These are phyloP conservation scores for Drosophila pruinosa DNA, from an alignment of 1,140 invertebrate genomes.

Conservation along the genomic window DNA sequence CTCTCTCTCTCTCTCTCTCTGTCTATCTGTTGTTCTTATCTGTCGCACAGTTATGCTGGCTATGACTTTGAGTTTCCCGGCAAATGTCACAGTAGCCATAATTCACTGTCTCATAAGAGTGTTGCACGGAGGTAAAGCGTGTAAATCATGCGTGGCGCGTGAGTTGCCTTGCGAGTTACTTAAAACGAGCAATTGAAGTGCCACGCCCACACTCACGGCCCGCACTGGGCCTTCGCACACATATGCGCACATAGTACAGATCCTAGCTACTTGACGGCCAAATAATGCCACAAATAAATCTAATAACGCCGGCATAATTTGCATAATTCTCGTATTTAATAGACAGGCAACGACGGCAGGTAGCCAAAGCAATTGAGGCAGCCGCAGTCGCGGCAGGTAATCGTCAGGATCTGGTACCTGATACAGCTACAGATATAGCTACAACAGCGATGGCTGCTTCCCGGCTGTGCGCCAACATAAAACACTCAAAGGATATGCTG, in stretches of 20 bases:
- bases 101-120: constrained; percentile 68
- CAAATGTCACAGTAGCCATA: constrained; percentile 62
- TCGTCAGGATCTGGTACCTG: constrained; percentile 19
- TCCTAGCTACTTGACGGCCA: constrained; percentile 41
- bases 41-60: neutral
- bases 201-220: constrained; percentile 19
- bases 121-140: constrained; percentile 39
- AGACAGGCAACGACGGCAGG: constrained; percentile 44
- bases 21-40: neutral
- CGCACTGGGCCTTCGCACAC: neutral
- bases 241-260: constrained; percentile 19
- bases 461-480: constrained; percentile 62
- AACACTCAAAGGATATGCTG: constrained; percentile 81
- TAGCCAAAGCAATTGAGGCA: constrained; percentile 67
- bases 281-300: constrained; percentile 74
- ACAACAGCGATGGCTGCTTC: constrained; percentile 42
- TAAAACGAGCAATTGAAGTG: constrained; percentile 46
- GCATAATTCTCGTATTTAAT: constrained; percentile 81
- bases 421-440: neutral
- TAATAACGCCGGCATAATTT: constrained; percentile 80
- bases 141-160: constrained; percentile 58
- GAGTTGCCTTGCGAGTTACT: constrained; percentile 58
- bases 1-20: neutral
- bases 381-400: constrained; percentile 34
- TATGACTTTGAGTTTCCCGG: constrained; percentile 30